phyloP scores from a whole-genome alignment of 1,140 invertebrate species.

The Leptopilina clavipes region DNA sequence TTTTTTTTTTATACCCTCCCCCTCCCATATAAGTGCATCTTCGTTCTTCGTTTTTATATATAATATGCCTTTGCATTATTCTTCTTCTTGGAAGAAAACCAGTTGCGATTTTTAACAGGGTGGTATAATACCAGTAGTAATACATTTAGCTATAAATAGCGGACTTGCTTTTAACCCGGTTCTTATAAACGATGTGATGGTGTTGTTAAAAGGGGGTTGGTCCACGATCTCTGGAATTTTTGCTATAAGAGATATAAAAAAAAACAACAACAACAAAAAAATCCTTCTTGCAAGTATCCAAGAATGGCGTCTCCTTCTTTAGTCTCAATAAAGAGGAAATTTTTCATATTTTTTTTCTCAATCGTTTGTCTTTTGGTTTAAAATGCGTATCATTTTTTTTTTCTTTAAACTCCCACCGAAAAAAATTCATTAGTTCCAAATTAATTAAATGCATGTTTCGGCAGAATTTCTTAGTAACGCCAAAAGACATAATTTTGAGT shows the following conservation, averaged over 20 bases:
- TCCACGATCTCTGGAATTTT: slow-evolving; percentile 25
- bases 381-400: no score
- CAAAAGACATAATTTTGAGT: no score
- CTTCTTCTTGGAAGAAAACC: slow-evolving; percentile 17
- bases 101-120: slow-evolving; percentile 20
- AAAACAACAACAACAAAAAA: not conserved
- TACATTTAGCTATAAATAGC: slow-evolving; percentile 28
- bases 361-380: not conserved
- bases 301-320: slow-evolving; percentile 9
- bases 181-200: slow-evolving; percentile 13
- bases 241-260: not conserved
- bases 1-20: not conserved
- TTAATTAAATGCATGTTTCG: no score
- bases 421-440: no score
- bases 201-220: slow-evolving; percentile 19
- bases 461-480: no score
- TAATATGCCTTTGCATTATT: slow-evolving; percentile 25
- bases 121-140: slow-evolving; percentile 31
- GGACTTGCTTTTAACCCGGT: slow-evolving; percentile 27
- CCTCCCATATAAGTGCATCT: not conserved
- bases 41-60: not conserved
- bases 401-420: no score
- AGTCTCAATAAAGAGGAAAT: not conserved
- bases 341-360: not conserved
- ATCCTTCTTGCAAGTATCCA: not conserved